Base-by-base conservation (phyloP, 2,888 invertebrate species). In the Pyrocoelia pectoralis region DNA sequence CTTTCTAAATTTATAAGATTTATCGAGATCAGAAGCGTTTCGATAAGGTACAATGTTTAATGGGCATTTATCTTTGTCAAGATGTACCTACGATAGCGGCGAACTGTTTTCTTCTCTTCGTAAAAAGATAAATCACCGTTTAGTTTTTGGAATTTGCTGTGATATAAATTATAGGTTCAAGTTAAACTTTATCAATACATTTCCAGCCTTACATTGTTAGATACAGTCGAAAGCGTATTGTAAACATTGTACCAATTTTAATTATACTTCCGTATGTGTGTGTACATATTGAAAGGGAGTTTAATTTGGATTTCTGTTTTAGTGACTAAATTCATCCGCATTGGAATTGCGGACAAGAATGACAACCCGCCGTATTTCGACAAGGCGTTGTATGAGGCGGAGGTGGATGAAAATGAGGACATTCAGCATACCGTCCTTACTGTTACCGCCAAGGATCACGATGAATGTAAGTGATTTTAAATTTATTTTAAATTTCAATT, bases 281-380 rank as follows among this genome's bases (percentile, higher is more conserved):
- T 52, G 50, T 53, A 51, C 33, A 17, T 13, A 56, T 51, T 28
- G 14, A 41, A 51, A 18, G 24, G 19, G 24, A 29, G 15, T 43
- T 48, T 58, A 58, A 63, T 63, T 54, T 43, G 40, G 40, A 19
- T 54, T 77, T 78, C 80, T 78, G 75, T 89, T 89, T n/a, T 88
- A 97, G 97, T 97, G 83, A 97, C 96, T 73, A 97, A 97, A 86
- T 97, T 96, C 86, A 97, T 97, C 84, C 95, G 97, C 75, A 97
- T 98, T 84, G 96, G 95, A 77, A 97, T 98, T 80, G 96, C 96
- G 75, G 98, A 99, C 86, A 97, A 97, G 86, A 99, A 99, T 90
- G 99, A 99, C 88, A 98, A 99, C 85, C 95, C 97, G 68, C 98
- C 98, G 69, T 95, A 95, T 84, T 98, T 99, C 86, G 96, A 95